Base-by-base conservation (phyloP, 2,797 vertebrate species). In the Benthosema pterotum region DNA sequence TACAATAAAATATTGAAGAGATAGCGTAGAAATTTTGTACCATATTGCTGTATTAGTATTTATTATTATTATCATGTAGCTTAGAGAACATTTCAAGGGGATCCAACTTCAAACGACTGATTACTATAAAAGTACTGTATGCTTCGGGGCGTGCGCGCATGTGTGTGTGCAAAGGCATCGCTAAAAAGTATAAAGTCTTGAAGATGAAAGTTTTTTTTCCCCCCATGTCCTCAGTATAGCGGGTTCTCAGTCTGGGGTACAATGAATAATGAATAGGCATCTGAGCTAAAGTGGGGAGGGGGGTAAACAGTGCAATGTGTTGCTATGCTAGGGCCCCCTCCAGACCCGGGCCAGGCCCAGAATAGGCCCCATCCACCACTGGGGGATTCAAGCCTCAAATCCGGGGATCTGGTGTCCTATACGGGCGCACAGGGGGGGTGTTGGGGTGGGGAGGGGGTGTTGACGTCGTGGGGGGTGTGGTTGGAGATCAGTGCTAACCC, bases 231-330 rank as follows among this genome's bases (percentile, higher is more conserved):
- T 52, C 46, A n/a, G n/a, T 60, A 14, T 60, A 46, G 42, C 57
- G 50, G n/a, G n/a, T n/a, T n/a, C n/a, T n/a, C n/a, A 47, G 49
- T 22, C 43, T 42, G 17, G 17, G 46, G 46, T 52, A 76, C 56
- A 65, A 82, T 87, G 67, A 91, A 87, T 83, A 83, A 77, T 79
- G 81, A 78, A 88, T 69, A 43, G 28, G 62, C 54, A 58, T 82
- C 67, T 80, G 60, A 63, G 63, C 67, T 64, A 50, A 72, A 74
- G 79, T 61, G 75, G 72, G 70, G 72, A 73, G 75, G 72, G 70
- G 72, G 74, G 83, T 91, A 91, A 92, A 92, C 83, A 92, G 74
- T 78, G 73, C 84, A 85, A 88, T 83, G 79, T 88, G 90, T 93
- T 91, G 79, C 90, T 89, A 89, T n/a, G n/a, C n/a, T n/a, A n/a